A percentile compares a stretch with the other conserved stretches of the same genome.
Evolutionary conservation across 2,113 vertebrate genomes (phyloP).

Genomic region (Entelurus aequoreus): DNA sequence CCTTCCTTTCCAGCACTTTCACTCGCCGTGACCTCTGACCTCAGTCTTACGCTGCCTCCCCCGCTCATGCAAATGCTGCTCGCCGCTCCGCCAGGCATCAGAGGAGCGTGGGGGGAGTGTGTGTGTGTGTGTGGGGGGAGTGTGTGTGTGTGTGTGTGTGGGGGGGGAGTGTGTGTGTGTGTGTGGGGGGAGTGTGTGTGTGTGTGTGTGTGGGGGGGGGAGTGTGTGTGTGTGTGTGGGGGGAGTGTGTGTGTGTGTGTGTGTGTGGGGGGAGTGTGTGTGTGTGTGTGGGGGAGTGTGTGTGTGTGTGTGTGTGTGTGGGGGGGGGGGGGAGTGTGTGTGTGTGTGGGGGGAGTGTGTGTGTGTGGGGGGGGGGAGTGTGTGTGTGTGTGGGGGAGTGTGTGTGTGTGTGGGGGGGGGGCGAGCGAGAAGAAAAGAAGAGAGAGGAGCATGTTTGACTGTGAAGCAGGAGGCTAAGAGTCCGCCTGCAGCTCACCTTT

Average conservation of each 20-base stretch:
- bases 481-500: slow-evolving; percentile 53
- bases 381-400: not conserved
- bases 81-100: slow-evolving; percentile 60
- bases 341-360: slow-evolving; percentile 1
- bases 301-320: slow-evolving; percentile 1
- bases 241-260: not conserved
- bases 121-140: not conserved
- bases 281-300: slow-evolving; percentile 4
- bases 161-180: not conserved
- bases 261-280: slow-evolving; percentile 1
- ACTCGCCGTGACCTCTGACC: slow-evolving; percentile 72
- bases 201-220: slow-evolving; percentile 4
- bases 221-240: not conserved
- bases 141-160: not conserved
- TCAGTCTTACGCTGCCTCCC: slow-evolving; percentile 63
- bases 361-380: not conserved
- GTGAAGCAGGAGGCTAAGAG: slow-evolving; percentile 54
- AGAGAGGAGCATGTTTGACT: slow-evolving; percentile 49
- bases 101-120: slow-evolving; percentile 25
- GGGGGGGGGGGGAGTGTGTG: slow-evolving; percentile 7
- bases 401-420: slow-evolving; percentile 3
- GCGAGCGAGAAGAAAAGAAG: slow-evolving; percentile 23
- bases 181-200: slow-evolving; percentile 12
- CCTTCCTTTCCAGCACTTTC: slow-evolving; percentile 61
- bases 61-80: slow-evolving; percentile 70